Base-by-base conservation (phyloP, 2,113 vertebrate genomes). In the Cyanoramphus novaezelandiae region DNA sequence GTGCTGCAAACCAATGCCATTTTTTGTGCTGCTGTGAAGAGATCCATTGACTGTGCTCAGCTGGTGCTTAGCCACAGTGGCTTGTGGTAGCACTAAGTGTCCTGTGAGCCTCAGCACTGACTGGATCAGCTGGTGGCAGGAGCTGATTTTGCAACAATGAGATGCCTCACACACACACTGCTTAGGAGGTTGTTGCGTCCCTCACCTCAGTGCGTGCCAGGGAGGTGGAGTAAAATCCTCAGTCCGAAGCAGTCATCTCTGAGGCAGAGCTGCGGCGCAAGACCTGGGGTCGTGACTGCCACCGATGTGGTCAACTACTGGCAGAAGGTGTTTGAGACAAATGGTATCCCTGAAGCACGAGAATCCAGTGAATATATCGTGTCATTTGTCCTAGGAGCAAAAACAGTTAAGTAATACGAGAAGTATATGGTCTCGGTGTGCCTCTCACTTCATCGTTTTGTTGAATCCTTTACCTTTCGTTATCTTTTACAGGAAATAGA, bases 371-470 rank as follows among this genome's bases (percentile, higher is more conserved):
- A 98, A 49, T 98, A 99, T 94, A 99, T 99, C 6, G 94, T 99
- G n/a, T 98, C 99, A 39, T 98, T 99, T 95, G 98, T 99, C 74
- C 98, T 99, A 20, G 99, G 99, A 96, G 98, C 98, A 88, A 99
- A 99, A 98, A 99, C 99, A 95, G 99, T 99, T 98, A 98, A 98
- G 98, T 98, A 67, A n/a, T 10, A 8, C 47, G 44, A 75, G 60
- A 49, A 39, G 5, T 82, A 13, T 25, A 39, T 86, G 14, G 8
- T 78, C 50, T 88, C 8, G 50, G 5, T 7, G 2, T 64, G 29
- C 33, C 29, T 90, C 46, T 79, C 9, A 4, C 62, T 77, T 50
- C 41, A 17, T 70, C 6, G 24, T 82, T 82, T 75, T 76, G 11
- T n/a, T 88, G 24, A 57, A 69, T 82, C 17, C 43, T 57, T 57